Evolutionary conservation across 2,888 invertebrate genomes (phyloP).

Genomic region (Adelognathus sp.): DNA sequence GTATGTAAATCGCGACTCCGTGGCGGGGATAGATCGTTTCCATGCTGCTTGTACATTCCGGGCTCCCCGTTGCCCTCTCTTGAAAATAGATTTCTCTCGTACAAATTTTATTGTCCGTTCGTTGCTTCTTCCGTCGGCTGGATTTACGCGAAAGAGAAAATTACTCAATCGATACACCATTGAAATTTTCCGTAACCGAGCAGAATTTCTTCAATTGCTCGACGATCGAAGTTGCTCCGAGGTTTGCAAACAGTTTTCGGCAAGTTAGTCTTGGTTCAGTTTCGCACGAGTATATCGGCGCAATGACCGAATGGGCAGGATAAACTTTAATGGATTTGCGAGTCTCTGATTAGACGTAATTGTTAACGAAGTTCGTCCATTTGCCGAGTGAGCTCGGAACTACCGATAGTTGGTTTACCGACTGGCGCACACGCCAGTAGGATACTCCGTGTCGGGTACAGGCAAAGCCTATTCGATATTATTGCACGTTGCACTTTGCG

Average conservation of each 20-base stretch:
- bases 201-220: neutral
- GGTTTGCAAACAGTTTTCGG: neutral
- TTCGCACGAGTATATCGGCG: no score
- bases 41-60: conserved; percentile 49
- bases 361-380: conserved; percentile 12
- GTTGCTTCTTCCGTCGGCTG: neutral
- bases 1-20: conserved; percentile 70
- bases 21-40: conserved; percentile 67
- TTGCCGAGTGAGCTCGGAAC: neutral
- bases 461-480: conserved; percentile 11
- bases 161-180: conserved; percentile 10
- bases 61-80: conserved; percentile 45
- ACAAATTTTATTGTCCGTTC: conserved; percentile 50
- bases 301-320: neutral
- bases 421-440: neutral
- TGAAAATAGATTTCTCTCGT: conserved; percentile 61
- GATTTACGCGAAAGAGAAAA: conserved; percentile 10
- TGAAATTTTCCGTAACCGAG: neutral
- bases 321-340: neutral
- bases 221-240: neutral
- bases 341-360: conserved; percentile 5
- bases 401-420: neutral
- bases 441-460: neutral
- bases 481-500: conserved; percentile 26
- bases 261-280: neutral